Base-by-base conservation (phyloP, 2,888 invertebrate species). In the Ochlodes sylvanus region DNA sequence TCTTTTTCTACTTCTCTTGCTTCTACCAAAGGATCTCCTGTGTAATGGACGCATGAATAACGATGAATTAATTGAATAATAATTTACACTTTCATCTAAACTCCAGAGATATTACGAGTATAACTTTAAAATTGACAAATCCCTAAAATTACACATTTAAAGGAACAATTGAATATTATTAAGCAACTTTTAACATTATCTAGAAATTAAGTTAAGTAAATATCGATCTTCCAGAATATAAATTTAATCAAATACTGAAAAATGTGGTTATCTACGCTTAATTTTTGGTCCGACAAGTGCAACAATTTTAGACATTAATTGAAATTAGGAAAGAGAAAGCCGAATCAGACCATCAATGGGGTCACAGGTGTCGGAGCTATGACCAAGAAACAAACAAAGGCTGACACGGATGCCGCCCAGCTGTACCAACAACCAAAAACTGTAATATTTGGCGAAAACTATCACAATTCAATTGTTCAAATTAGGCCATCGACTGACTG, bases 361-460 rank as follows among this genome's bases (percentile, higher is more conserved):
- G 68, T 63, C 68, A 68, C 68, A 68, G 50, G 41, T 68, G 68
- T 41, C 69, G 7, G 70, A 64, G 69, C 69, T 71, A 67, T 63
- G 71, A 73, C 71, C 69, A 74, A 54, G 41, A 21, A 7, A 21
- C 47, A 56, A 67, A 67, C 61, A 61, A n/a, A 17, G 14, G 1
- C 27, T 61, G 60, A 67, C 60, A 75, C 76, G 75, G 68, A 67
- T 69, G 56, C 10, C 2, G n/a, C 14, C 7, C 82, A 80, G 69
- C 76, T 81, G 79, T 71, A 27, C 72, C 70, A 78, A 76, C 72
- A 76, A 71, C 74, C 71, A 74, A 76, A 76, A 71, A 76, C 56
- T 73, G 75, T 76, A 78, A 77, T 73, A 76, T 79, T 77, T 78
- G 74, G 72, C 72, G 68, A 79, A 76, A 78, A 74, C 73, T 70